Evolutionary conservation across 2,797 vertebrate species (phyloP), one percentile per base, ranked within the genome.

Genomic region (Caiman crocodilus): DNA sequence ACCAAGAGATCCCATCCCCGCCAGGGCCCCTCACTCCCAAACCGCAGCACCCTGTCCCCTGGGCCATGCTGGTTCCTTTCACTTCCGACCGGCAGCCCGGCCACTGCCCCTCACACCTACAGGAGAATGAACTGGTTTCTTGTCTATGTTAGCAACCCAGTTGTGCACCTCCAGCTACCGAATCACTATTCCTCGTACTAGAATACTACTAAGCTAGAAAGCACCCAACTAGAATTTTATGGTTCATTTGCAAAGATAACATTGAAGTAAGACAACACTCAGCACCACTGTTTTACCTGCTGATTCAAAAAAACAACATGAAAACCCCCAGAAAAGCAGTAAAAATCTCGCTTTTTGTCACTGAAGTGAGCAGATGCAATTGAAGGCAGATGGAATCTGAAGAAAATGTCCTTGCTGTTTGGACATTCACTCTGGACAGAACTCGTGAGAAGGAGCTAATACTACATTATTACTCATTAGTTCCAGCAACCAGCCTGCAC

Each of bases 401-500:
- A 96, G 82, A 59, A 91, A 30, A 83, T 79, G 88, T 94, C 30
- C 79, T 88, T 75, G 55, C n/a, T 77, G 20, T 82, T 87, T 50
- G 35, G 75, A 64, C 23, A 64, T 9, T 60, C 10, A 0, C 9
- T 21, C 25, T 2, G 67, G 57, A 81, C 90, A 91, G 78, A 88
- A 17, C n/a, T 89, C 55, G 85, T 28, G 67, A 67, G 32, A 89
- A 94, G 85, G 86, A 82, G 82, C 42, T 59, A 79, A 61, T 61
- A 87, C 20, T 69, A 3, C 23, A 82, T 80, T 14, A 79, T 93
- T 90, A 84, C 13, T 91, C 65, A 84, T 56, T 90, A 91, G 50
- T 91, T 83, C 85, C 80, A 93, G 69, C 21, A 88, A 85, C 58
- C 21, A 90, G 28, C 67, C 89, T 85, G 88, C 50, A 10, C 80